Evolutionary conservation across 2,797 vertebrate species (phyloP), one percentile per base, ranked within the genome.

Genomic region (Spondyliosoma cantharus): DNA sequence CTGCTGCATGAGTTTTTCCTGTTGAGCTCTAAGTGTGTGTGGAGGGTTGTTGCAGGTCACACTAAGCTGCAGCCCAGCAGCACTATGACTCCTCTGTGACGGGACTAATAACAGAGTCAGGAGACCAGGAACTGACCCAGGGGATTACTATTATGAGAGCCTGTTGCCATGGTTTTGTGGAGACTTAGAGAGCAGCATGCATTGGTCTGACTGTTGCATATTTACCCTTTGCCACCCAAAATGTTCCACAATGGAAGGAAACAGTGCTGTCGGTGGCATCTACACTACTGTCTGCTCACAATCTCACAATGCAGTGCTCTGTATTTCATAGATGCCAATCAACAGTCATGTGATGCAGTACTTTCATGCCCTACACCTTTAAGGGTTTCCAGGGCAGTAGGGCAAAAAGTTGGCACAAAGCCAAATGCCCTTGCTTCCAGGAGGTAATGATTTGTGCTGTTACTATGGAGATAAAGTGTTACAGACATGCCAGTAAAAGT

Each of bases 151-250:
- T 75, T 59, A 75, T 54, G 61, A 84, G 80, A 84, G 70, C 43
- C 66, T 58, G 86, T 89, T 90, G 80, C 87, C 80, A 86, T 89
- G 84, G 89, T 80, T 65, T 71, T 71, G 19, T 76, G 37, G 42
- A 19, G 49, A 81, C 76, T 68, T 52, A 67, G 22, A 76, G 68
- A 75, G 50, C 71, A 57, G 70, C 67, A 2, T 71, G 58, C 32
- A 52, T 24, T 54, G 66, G 62, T 76, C 63, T 54, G 25, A 73
- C 46, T 70, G 76, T 60, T 81, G 66, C 70, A 25, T 22, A 58
- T 68, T 72, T 61, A 66, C 61, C 27, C 15, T 63, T n/a, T 74
- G 71, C 52, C 46, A 43, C 73, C 42, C 25, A 4, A 24, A 59
- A 43, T n/a, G 17, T 37, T 52, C 11, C 16, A 49, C 53, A 25